Conservation (phyloP, 2,113 vertebrate species). For the Ctenodactylus gundi region DNA sequence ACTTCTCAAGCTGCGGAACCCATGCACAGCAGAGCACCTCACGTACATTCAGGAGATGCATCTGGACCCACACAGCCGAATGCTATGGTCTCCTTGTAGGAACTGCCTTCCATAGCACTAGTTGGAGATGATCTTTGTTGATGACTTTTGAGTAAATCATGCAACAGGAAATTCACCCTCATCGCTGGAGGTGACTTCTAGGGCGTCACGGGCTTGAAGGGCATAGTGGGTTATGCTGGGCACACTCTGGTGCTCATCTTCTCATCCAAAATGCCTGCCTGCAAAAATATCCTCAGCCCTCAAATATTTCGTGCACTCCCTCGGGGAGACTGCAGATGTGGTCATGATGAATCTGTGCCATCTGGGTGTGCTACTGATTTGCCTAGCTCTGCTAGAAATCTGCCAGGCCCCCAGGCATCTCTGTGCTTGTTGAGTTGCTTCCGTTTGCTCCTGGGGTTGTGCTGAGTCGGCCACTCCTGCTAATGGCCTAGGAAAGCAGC, state of each 20-base stretch:
- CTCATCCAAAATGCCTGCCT: not conserved
- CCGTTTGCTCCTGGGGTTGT: not conserved
- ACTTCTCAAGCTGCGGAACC: not conserved
- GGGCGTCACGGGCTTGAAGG: not conserved
- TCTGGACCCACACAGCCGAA: not conserved
- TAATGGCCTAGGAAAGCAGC: constrained; percentile 20
- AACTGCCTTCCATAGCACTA: too few relatives aligned
- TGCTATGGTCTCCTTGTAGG: not conserved
- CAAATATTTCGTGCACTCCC: not conserved
- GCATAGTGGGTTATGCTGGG: not conserved
- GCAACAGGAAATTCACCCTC: not conserved
- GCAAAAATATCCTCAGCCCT: not conserved
- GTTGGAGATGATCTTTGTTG: not conserved
- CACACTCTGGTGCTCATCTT: not conserved
- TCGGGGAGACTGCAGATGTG: not conserved
- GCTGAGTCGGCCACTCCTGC: not conserved
- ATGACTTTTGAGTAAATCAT: not conserved
- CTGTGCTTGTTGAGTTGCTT: not conserved
- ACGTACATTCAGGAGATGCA: not conserved
- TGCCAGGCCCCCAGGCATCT: not conserved
- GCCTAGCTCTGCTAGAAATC: not conserved
- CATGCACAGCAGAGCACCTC: not conserved
- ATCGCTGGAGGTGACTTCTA: not conserved
- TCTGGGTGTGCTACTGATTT: not conserved
- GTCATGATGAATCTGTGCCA: not conserved